phyloP scores from a whole-genome alignment of 1,140 invertebrate genomes.

The Apis mellifera region Amel_HAv3.1 CM009942.2:4362001-4362500 shows the following conservation, averaged over 20 bases:
- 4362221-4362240: background rate
- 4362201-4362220: background rate
- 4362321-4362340: constrained; percentile 2
- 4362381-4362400: constrained; percentile 42
- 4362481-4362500: background rate
- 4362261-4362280: background rate
- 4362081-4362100: background rate
- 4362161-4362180: no score
- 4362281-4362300: background rate
- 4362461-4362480: background rate
- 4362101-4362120: background rate
- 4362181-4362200: background rate
- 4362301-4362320: background rate
- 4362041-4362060: no score
- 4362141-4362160: no score
- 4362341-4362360: constrained; percentile 27
- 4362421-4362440: constrained; percentile 2
- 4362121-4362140: no score
- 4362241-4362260: background rate
- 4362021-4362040: no score
- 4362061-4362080: background rate
- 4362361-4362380: constrained; percentile 46
- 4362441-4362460: background rate
- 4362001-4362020: no score
- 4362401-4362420: constrained; percentile 37